A percentile compares a stretch with the other conserved stretches of the same genome.
Evolutionary conservation across 1,140 invertebrate genomes (phyloP).

Genomic region (Zaprionus lachaisei): DNA sequence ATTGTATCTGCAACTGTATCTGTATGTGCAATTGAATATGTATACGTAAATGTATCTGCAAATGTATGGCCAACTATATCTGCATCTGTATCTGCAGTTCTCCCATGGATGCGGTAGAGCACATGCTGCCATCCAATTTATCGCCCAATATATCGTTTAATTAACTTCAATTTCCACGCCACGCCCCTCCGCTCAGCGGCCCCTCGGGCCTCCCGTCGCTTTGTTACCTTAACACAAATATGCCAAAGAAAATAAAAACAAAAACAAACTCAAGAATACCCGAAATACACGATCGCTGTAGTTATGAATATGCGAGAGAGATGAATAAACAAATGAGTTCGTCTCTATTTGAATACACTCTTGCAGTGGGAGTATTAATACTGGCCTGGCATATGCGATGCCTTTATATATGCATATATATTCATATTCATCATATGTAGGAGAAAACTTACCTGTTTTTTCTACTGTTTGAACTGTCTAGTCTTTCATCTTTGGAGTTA

Average conservation of each 20-base stretch:
- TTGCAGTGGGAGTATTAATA: background rate
- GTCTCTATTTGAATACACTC: background rate
- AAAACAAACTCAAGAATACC: background rate
- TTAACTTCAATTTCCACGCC: slow-evolving; percentile 73
- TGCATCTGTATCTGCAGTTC: slow-evolving; percentile 2
- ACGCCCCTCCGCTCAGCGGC: slow-evolving; percentile 4
- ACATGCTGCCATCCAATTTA: slow-evolving; percentile 31
- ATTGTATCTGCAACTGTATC: slow-evolving; percentile 3
- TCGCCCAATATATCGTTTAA: slow-evolving; percentile 45
- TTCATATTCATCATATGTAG: background rate
- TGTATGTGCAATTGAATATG: background rate
- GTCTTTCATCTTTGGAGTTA: too few species aligned
- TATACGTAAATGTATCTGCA: background rate
- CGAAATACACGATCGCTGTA: background rate
- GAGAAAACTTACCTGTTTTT: too few species aligned
- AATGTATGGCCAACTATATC: background rate
- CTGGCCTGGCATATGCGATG: background rate
- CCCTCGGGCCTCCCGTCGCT: background rate
- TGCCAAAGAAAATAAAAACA: background rate
- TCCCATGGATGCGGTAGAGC: background rate
- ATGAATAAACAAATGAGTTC: slow-evolving; percentile 7
- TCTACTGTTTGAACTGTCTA: too few species aligned
- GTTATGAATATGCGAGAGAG: slow-evolving; percentile 1
- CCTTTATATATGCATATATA: background rate
- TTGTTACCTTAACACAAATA: slow-evolving; percentile 71